phyloP scores from a whole-genome alignment of 1,140 invertebrate genomes.

The Drosophila oshimai region DNA sequence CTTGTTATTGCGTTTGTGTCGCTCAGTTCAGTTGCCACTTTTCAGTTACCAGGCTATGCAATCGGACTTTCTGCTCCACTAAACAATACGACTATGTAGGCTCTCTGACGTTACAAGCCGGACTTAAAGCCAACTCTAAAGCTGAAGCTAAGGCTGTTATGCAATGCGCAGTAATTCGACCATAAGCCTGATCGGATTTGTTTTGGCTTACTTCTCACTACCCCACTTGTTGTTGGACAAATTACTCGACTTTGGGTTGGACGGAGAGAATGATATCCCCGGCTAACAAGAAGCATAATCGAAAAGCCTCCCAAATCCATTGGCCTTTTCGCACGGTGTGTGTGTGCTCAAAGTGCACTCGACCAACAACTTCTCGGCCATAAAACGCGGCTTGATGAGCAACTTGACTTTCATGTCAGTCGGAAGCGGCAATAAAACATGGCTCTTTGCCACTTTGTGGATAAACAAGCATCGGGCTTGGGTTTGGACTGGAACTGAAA shows the following conservation, averaged over 20 bases:
- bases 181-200: slow-evolving; percentile 61
- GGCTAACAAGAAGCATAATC: not conserved
- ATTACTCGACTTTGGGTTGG: slow-evolving; percentile 25
- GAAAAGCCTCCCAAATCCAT: not conserved
- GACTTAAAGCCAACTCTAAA: not conserved
- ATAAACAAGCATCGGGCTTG: not conserved
- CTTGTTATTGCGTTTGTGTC: slow-evolving; percentile 19
- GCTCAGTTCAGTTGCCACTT: not conserved
- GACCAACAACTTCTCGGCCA: slow-evolving; percentile 31
- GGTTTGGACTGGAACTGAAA: slow-evolving; percentile 1
- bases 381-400: slow-evolving; percentile 28
- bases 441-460: not conserved
- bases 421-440: slow-evolving; percentile 25
- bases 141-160: slow-evolving; percentile 42
- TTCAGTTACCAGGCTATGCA: slow-evolving; percentile 9
- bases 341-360: slow-evolving; percentile 18
- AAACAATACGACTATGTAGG: slow-evolving; percentile 50
- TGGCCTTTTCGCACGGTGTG: slow-evolving; percentile 1
- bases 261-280: slow-evolving; percentile 6
- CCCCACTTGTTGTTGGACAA: slow-evolving; percentile 28
- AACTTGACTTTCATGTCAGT: slow-evolving; percentile 41
- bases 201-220: slow-evolving; percentile 24
- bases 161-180: slow-evolving; percentile 61
- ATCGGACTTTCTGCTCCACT: slow-evolving; percentile 64
- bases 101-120: slow-evolving; percentile 2